Evolutionary conservation across 1,140 invertebrate genomes (phyloP).

Genomic region (Chionoecetes opilio): DNA sequence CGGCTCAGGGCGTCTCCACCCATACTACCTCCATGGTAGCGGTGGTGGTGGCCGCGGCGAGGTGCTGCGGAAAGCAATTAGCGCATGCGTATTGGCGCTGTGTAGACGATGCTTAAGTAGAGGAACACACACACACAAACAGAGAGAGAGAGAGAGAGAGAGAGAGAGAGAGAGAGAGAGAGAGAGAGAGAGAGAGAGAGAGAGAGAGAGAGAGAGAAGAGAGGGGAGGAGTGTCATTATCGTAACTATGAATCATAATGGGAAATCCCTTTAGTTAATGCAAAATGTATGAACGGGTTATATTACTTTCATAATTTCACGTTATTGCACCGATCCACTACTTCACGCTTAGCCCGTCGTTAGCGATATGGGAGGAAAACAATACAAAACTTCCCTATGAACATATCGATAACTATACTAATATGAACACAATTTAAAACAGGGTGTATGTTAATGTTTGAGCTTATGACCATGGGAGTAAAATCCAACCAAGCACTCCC

Average conservation of each 20-base stretch:
- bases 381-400: background rate
- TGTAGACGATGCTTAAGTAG: too few species aligned
- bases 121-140: too few species aligned
- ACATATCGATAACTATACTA: background rate
- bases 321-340: background rate
- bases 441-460: background rate
- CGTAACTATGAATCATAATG: conserved; percentile 17
- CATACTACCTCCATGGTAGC: too few species aligned
- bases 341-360: background rate
- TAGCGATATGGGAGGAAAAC: background rate
- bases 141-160: conserved; percentile 38
- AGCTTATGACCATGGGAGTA: background rate
- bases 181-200: conserved; percentile 53
- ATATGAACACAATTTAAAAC: background rate
- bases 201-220: conserved; percentile 47
- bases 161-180: conserved; percentile 47
- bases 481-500: background rate
- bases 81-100: too few species aligned
- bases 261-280: conserved; percentile 7
- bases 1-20: too few species aligned
- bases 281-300: background rate
- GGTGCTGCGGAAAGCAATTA: too few species aligned
- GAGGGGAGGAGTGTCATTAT: background rate
- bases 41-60: too few species aligned
- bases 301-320: background rate